Evolutionary conservation across 2,888 invertebrate genomes (phyloP).

Genomic region (Malthinus seriepunctatus): DNA sequence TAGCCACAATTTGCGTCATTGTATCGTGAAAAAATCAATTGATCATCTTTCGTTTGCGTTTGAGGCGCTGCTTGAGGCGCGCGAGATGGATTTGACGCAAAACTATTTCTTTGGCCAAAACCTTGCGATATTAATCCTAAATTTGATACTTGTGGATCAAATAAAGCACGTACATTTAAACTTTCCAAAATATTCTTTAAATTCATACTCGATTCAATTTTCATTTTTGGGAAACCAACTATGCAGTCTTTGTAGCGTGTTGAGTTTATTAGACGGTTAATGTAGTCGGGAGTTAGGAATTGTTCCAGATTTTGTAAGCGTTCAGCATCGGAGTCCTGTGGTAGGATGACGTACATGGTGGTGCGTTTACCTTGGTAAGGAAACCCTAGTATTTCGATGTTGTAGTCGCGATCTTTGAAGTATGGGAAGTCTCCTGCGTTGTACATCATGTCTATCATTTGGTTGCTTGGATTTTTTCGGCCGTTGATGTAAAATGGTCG

Average conservation of each 20-base stretch:
- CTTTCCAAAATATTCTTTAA: constrained; percentile 60
- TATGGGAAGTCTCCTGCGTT: constrained; percentile 65
- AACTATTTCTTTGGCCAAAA: not conserved
- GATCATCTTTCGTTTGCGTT: not conserved
- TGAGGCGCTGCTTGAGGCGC: not conserved
- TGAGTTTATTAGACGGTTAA: constrained; percentile 58
- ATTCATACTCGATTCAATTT: constrained; percentile 62
- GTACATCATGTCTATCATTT: constrained; percentile 68
- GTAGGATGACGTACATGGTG: constrained; percentile 69
- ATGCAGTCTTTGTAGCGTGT: constrained; percentile 58
- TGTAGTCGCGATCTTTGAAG: constrained; percentile 56
- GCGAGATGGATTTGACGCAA: not conserved
- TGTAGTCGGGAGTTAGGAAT: constrained; percentile 54
- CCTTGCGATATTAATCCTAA: constrained; percentile 67
- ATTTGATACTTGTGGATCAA: constrained; percentile 64
- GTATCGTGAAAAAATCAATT: constrained; percentile 40
- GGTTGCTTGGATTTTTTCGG: constrained; percentile 48
- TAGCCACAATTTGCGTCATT: constrained; percentile 20
- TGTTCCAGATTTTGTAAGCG: constrained; percentile 58
- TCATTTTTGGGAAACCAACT: constrained; percentile 72
- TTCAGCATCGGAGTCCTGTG: constrained; percentile 56
- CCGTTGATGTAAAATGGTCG: constrained; percentile 62
- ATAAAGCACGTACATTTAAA: constrained; percentile 67
- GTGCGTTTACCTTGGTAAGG: constrained; percentile 72
- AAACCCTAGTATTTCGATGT: constrained; percentile 66